A percentile compares a stretch with the other conserved stretches of the same genome.
phyloP scores from a whole-genome alignment of 2,113 vertebrate species.

The Pelmatolapia mariae region DNA sequence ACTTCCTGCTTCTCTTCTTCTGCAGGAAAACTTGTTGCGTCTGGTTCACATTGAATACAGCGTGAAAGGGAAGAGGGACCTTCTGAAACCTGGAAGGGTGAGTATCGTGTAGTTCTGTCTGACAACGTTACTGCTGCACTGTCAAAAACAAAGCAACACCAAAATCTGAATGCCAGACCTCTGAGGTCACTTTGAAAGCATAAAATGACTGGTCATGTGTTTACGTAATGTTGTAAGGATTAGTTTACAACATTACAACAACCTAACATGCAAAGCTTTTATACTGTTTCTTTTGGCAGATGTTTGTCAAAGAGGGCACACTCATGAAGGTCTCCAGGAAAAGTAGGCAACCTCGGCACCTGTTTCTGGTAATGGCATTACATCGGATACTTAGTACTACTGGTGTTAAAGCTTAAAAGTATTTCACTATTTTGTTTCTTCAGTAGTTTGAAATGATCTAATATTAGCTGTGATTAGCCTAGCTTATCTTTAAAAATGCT shows the following conservation, averaged over 20 bases:
- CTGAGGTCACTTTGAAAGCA: not conserved
- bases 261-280: not conserved
- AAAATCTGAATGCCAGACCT: not conserved
- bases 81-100: constrained; percentile 93
- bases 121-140: not conserved
- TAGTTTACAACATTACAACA: not conserved
- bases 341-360: constrained; percentile 80
- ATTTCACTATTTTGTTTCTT: not conserved
- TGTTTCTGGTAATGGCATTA: constrained; percentile 83
- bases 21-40: constrained; percentile 92
- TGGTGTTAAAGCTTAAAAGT: not conserved
- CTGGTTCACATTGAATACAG: constrained; percentile 95
- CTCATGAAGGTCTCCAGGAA: constrained; percentile 89
- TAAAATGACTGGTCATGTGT: not conserved
- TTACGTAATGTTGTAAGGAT: not conserved
- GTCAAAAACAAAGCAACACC: not conserved
- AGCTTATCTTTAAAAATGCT: not conserved
- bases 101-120: constrained; percentile 53
- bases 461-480: not conserved
- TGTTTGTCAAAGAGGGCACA: constrained; percentile 91
- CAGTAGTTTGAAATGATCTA: not conserved
- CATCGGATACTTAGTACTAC: not conserved
- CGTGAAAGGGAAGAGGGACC: constrained; percentile 81
- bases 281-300: constrained; percentile 58
- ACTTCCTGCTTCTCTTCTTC: constrained; percentile 11